Evolutionary conservation across 2,797 vertebrate genomes (phyloP), one percentile per base, ranked within the genome.

Genomic region (Enteromius trimaculatus): DNA sequence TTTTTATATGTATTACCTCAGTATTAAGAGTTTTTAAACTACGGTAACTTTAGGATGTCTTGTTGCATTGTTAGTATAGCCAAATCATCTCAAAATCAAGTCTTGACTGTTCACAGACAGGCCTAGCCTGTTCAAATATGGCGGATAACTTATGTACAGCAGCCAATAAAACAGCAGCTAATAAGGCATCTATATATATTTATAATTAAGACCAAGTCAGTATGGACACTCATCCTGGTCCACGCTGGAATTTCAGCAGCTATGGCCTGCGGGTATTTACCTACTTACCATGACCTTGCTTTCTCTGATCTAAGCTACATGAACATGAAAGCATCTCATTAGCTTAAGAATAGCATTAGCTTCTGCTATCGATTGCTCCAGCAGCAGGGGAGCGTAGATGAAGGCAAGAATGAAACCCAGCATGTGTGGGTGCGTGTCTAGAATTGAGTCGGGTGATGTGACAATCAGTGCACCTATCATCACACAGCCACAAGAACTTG

Each of bases 281-380:
- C 39, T 62, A 68, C 69, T 39, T 47, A 21, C 47, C 55, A 49
- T 80, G 79, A 82, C 70, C 55, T 79, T 66, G 39, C 53, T 47
- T 26, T 75, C 37, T 64, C 29, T 70, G 37, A 85, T 47, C 23
- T 80, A 51, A 71, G n/a, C 42, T 76, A 78, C 21, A 72, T 34
- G 62, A 14, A 77, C 39, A 70, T 55, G 10, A 79, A 77, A 79
- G 76, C 76, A 84, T 31, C 21, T 69, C 17, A 70, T 58, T 26
- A 37, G 69, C 72, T 60, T 26, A 6, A 70, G 44, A 72, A 53
- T 66, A 81, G 79, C 19, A 47, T 11, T 60, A 71, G 53, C 68
- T 69, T 81, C 53, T 44, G 23, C 17, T 71, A 70, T 71, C 7
- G 11, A 71, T 47, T 49, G 53, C 70, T 44, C 58, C 16, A 77